Base-by-base conservation (phyloP, 2,113 vertebrate species). In the Gasterosteus nipponicus region DNA sequence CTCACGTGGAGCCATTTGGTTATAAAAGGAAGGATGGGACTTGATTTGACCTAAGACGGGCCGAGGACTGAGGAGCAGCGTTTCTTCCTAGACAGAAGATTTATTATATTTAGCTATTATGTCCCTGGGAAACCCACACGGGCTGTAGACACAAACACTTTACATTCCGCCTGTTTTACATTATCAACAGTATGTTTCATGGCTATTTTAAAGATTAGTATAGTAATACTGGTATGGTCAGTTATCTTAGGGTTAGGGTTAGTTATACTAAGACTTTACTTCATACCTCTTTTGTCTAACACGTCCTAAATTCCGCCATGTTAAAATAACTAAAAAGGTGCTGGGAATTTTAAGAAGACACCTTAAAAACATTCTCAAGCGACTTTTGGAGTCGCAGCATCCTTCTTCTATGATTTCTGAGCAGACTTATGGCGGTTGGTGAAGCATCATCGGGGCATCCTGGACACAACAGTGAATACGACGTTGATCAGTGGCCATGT, bases 1-100 rank as follows among this genome's bases (percentile, higher is more conserved):
- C 73, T 67, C 51, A 60, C 60, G 67, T 42, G 53, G 19, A 80
- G 74, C 78, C 84, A 87, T 87, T 80, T 87, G 81, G 86, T 83
- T 81, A 82, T 76, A 71, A 73, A 69, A 83, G 69, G 42, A 62
- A 60, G 69, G 53, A 59, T 35, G 33, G 19, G 75, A 60, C 67
- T 56, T 22, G n/a, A 62, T 71, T 46, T 51, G 61, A 42, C 82
- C 76, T 73, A 10, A 68, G 41, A 71, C 9, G 5, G 18, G 19
- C 38, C 26, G 42, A 66, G 29, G 41, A 64, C 38, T 31, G 42
- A 66, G 29, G 41, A 64, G 39, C 19, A 51, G 53, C 56, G 54
- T 2, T 66, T 59, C 70, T 70, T 38, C 15, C 14, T 59, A 0
- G 5, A 64, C 5, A 1, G 26, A 58, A 57, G 60, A 56, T 38